Evolutionary conservation across 2,113 vertebrate species (phyloP), one percentile per base, ranked within the genome.

Genomic region (Chamaea fasciata): DNA sequence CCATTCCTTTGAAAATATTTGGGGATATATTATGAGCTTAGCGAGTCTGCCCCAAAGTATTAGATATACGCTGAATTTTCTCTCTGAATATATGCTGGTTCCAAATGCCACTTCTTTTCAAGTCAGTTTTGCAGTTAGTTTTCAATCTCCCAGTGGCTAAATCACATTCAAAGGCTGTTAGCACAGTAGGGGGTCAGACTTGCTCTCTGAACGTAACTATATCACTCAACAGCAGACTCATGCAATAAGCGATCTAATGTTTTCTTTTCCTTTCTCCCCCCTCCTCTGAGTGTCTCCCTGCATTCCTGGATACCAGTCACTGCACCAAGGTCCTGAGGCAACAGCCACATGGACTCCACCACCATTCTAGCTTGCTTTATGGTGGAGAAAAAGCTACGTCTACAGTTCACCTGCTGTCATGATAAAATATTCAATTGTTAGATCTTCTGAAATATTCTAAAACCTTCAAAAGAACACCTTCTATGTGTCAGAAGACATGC

Each of bases 141-240:
- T 97, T 97, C 94, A 92, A 42, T 94, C 83, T 97, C 95, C 87
- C 88, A 89, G 89, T 96, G 95, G 92, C 87, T 95, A 97, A 95
- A 95, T 96, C 70, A 84, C 67, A 97, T 95, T 97, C 96, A 98
- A 98, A 97, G 96, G 92, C 97, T 76, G 46, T 75, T 91, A 94
- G 92, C 97, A 88, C 97, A 95, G 95, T 95, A 93, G 96, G 96
- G 92, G 65, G 86, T 74, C 90, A 91, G 79, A 91, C 91, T 94
- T 92, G 96, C 95, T 82, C 92, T 78, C 93, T 91, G 87, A 97
- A 90, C 70, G 80, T 95, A 97, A 96, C 97, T 96, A 3, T 95
- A 97, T 97, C 96, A 97, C 96, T 97, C 96, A 96, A 96, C 97
- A 93, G 96, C 92, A 97, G 95, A 94, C 92, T 93, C 95, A 96